Percentiles rank a stretch among this genome's conserved stretches.
Conservation (phyloP, 2,797 vertebrate genomes). For the Pempheris klunzingeri region DNA sequence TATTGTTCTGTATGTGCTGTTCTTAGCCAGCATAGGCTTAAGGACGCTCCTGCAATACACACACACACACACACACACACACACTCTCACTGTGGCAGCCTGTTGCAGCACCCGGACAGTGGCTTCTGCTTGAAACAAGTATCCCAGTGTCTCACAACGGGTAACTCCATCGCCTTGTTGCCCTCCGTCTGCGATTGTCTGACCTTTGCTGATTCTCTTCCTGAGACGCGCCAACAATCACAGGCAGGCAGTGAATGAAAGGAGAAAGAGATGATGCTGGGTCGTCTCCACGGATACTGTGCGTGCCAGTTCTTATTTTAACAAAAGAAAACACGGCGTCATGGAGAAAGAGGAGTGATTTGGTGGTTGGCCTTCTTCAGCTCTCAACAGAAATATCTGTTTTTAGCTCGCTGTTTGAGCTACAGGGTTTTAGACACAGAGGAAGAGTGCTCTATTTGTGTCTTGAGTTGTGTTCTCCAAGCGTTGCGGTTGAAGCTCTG, state of each 20-base stretch:
- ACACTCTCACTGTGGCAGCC: conserved; percentile 9
- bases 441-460: conserved; percentile 66
- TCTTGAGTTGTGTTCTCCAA: conserved; percentile 61
- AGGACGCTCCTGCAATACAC: conserved; percentile 16
- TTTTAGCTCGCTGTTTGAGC: conserved; percentile 62
- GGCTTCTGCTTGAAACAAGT: conserved; percentile 59
- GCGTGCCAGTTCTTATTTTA: conserved; percentile 70
- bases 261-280: conserved; percentile 46
- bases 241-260: conserved; percentile 61
- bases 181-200: conserved; percentile 59
- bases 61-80: neutral
- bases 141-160: conserved; percentile 48
- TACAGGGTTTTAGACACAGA: conserved; percentile 47
- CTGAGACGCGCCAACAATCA: conserved; percentile 33
- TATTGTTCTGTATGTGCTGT: conserved; percentile 24
- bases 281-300: conserved; percentile 57
- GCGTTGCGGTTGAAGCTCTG: conserved; percentile 61
- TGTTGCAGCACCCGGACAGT: conserved; percentile 13
- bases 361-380: conserved; percentile 47
- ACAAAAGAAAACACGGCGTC: conserved; percentile 54
- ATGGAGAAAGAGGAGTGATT: conserved; percentile 55
- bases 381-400: conserved; percentile 47
- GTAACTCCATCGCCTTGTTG: conserved; percentile 69
- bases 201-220: conserved; percentile 72
- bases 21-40: conserved; percentile 22